A percentile compares a stretch with the other conserved stretches of the same genome.
phyloP scores from a whole-genome alignment of 2,797 vertebrate genomes.

The Chelon labrosus region DNA sequence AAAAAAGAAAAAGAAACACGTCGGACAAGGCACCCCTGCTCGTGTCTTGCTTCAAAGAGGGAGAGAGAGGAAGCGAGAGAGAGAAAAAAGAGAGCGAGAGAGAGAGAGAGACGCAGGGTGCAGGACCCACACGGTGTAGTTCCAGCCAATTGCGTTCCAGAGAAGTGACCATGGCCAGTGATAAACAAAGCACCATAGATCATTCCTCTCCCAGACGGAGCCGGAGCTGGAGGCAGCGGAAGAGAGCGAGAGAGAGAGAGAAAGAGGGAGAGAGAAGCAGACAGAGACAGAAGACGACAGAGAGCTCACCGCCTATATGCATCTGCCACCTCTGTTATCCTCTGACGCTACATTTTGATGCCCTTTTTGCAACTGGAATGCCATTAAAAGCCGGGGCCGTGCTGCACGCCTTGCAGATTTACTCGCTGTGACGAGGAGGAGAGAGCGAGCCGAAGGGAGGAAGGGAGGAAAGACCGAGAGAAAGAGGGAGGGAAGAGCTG shows the following conservation, averaged over 20 bases:
- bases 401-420: slow-evolving; percentile 61
- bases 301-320: slow-evolving; percentile 73
- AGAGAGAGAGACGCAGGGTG: slow-evolving; percentile 78
- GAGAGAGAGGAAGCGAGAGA: slow-evolving; percentile 34
- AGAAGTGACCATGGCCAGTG: slow-evolving; percentile 88
- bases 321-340: slow-evolving; percentile 73
- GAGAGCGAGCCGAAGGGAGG: slow-evolving; percentile 36
- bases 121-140: slow-evolving; percentile 88
- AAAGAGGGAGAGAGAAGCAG: slow-evolving; percentile 56
- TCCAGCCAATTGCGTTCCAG: slow-evolving; percentile 91
- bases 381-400: slow-evolving; percentile 60
- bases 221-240: slow-evolving; percentile 73
- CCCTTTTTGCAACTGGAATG: slow-evolving; percentile 75
- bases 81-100: slow-evolving; percentile 51
- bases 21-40: slow-evolving; percentile 82
- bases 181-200: slow-evolving; percentile 88
- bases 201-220: slow-evolving; percentile 83
- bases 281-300: slow-evolving; percentile 73
- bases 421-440: slow-evolving; percentile 49
- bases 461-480: slow-evolving; percentile 32
- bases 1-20: slow-evolving; percentile 53
- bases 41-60: slow-evolving; percentile 80
- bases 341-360: slow-evolving; percentile 76
- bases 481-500: slow-evolving; percentile 53
- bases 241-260: slow-evolving; percentile 53